Conservation (phyloP, 2,113 vertebrate species). For the Thomomys bottae region DNA sequence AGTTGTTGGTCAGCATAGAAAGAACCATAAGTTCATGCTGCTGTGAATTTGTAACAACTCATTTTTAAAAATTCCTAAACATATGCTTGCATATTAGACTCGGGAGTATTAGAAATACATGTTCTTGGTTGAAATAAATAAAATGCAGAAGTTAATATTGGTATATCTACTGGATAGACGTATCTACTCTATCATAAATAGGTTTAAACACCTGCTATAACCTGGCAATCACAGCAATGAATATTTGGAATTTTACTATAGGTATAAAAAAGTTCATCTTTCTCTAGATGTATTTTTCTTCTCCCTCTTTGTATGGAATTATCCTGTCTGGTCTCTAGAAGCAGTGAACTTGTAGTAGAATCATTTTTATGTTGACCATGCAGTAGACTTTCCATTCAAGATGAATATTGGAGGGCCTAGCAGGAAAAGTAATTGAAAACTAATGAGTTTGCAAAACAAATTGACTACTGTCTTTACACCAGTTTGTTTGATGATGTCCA, state of each 20-base stretch:
- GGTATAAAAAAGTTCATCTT: neutral
- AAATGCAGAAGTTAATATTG: neutral
- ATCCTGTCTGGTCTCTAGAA: neutral
- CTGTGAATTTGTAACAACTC: neutral
- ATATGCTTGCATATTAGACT: neutral
- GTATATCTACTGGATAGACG: neutral
- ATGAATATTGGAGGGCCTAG: neutral
- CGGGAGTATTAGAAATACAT: neutral
- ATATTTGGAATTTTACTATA: neutral
- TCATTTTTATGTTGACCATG: neutral
- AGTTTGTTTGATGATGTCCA: neutral
- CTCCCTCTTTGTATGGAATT: neutral
- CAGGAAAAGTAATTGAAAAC: neutral
- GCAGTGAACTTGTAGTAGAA: neutral
- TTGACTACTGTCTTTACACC: neutral
- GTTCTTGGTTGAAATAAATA: neutral
- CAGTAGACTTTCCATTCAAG: neutral
- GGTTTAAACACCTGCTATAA: neutral
- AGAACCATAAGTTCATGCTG: rapidly evolving
- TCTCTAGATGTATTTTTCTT: neutral
- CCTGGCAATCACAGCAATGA: neutral
- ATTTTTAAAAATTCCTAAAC: conserved; percentile 28
- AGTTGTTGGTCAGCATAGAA: neutral
- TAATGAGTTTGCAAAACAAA: neutral
- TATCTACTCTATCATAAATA: neutral